Evolutionary conservation across 2,113 vertebrate genomes (phyloP), one percentile per base, ranked within the genome.

Genomic region (Geococcyx californianus): DNA sequence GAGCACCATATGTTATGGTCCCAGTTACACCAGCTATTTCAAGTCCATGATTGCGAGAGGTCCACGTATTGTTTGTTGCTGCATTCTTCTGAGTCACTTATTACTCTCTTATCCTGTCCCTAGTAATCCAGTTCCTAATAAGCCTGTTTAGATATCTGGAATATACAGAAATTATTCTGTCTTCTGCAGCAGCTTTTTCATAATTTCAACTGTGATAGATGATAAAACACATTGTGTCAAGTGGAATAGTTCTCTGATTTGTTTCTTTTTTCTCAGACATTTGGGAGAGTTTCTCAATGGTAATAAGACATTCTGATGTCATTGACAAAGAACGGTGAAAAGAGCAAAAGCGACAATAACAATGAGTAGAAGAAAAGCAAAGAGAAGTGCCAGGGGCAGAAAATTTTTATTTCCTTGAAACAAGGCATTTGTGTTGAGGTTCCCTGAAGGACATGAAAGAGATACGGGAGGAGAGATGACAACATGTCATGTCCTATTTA

Each of bases 401-500:
- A 93, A 93, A 78, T 40, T 0, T 2, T 17, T 73, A 42, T 42
- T 92, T 92, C 51, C 56, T 86, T 94, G 63, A 94, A 90, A 85
- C 85, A 76, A 87, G 36, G 28, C 49, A 6, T 87, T 86, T 81
- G 45, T 88, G 44, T 77, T 76, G 54, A 73, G 75, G 83, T 80
- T 87, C 72, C 55, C 79, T 85, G 25, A 90, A 94, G 79, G 67
- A 92, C 54, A 56, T 84, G 85, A 86, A 90, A 95, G 56, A 33
- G 72, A 92, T 88, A 95, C n/a, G 55, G 59, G 33, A 93, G 31
- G 51, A 55, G 85, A 84, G 45, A 90, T 79, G 90, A 83, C 87
- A 95, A 56, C 28, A 73, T 83, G 82, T 90, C 92, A 90, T 74
- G 55, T 93, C 67, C 90, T 93, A 86, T 95, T 93, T 85, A 58